phyloP scores from a whole-genome alignment of 1,140 invertebrate species.

The Hetaerina americana region DNA sequence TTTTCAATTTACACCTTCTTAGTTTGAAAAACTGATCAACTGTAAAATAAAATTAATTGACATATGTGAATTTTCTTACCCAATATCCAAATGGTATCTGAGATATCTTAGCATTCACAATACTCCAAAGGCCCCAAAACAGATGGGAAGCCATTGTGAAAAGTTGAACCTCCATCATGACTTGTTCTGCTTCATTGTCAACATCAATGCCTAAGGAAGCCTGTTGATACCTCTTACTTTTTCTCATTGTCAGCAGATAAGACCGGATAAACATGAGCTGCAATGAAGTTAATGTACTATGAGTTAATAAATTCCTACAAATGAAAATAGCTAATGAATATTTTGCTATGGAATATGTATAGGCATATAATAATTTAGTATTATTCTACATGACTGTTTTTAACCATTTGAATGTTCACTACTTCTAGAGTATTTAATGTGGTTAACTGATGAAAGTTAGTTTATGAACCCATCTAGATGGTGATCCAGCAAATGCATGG shows the following conservation, averaged over 20 bases:
- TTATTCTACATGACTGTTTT: no score
- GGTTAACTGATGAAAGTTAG: no score
- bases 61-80: conserved; percentile 25
- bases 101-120: conserved; percentile 37
- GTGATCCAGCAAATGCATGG: no score
- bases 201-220: background rate
- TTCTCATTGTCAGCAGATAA: background rate
- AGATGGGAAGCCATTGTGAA: conserved; percentile 42
- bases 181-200: background rate
- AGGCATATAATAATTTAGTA: no score
- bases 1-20: background rate
- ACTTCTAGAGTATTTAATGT: no score
- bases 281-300: background rate
- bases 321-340: no score
- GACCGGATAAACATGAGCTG: conserved; percentile 3
- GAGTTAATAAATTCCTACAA: no score
- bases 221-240: background rate
- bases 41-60: background rate
- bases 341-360: no score
- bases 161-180: conserved; percentile 35
- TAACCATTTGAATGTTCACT: no score
- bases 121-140: conserved; percentile 42
- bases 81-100: conserved; percentile 43
- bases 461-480: no score
- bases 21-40: background rate